These are phyloP conservation scores for Jacana jacana DNA, from an alignment of 2,113 vertebrate genomes.

Conservation along the genomic window DNA sequence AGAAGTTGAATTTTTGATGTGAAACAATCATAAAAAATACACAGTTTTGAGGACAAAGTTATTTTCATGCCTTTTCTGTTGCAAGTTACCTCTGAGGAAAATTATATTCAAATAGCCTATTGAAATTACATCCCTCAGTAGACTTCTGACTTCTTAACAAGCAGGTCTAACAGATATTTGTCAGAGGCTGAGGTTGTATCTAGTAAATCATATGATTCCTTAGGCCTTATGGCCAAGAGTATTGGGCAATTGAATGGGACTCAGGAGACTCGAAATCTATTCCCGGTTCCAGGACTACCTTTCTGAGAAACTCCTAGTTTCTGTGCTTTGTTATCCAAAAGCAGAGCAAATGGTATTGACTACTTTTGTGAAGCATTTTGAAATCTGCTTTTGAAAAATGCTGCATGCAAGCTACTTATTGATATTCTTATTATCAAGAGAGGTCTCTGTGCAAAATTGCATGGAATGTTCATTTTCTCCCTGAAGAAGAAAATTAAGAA, in stretches of 20 bases:
- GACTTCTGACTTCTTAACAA: background rate
- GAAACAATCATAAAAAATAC: background rate
- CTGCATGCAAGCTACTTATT: background rate
- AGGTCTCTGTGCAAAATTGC: background rate
- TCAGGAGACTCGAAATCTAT: background rate
- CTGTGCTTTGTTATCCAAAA: background rate
- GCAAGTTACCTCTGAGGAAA: background rate
- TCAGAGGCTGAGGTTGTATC: background rate
- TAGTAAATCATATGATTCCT: background rate
- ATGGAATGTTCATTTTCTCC: background rate
- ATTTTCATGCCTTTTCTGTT: background rate
- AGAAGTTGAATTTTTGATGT: background rate
- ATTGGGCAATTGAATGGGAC: background rate
- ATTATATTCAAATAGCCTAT: background rate
- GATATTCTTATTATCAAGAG: background rate
- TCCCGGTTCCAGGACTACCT: background rate
- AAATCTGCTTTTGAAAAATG: background rate
- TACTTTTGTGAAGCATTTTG: background rate
- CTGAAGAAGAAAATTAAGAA: background rate
- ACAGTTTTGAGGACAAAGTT: background rate
- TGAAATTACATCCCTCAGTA: background rate
- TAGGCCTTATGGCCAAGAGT: background rate
- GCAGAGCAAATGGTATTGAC: background rate
- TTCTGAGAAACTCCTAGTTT: background rate
- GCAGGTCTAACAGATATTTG: background rate